Percentiles rank a stretch among this genome's conserved stretches.
Conservation (phyloP, 35 echinoderm and acorn worm genomes). For the Ophioderma brevispina region DNA sequence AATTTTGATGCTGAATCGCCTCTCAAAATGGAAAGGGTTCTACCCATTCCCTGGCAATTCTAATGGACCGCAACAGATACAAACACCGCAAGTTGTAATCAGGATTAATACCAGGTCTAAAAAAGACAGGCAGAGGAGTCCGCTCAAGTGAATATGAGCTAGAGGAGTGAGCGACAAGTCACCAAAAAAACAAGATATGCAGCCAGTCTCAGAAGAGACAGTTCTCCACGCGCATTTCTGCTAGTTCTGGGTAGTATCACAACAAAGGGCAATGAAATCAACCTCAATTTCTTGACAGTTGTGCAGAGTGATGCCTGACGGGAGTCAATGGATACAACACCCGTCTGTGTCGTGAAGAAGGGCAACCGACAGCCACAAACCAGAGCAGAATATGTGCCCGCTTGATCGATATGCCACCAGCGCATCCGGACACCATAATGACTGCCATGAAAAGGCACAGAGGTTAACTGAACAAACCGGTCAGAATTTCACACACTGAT, state of each 20-base stretch:
- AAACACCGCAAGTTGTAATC: not conserved
- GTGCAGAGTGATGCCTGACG: constrained; percentile 21
- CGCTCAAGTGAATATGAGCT: constrained; percentile 11
- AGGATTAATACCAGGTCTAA: constrained; percentile 28
- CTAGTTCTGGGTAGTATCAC: constrained; percentile 11
- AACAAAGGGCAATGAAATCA: constrained; percentile 40
- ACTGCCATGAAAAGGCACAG: not conserved
- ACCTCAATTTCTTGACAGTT: constrained; percentile 43
- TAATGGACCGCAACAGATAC: constrained; percentile 49
- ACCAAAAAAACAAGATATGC: constrained; percentile 52
- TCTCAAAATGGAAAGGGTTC: constrained; percentile 56
- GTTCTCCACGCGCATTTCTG: constrained; percentile 17
- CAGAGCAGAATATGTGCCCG: not conserved
- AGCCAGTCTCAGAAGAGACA: not conserved
- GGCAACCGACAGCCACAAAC: too few species aligned
- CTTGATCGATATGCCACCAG: not conserved
- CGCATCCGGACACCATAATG: not conserved
- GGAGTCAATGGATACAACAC: constrained; percentile 66
- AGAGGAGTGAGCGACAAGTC: constrained; percentile 34
- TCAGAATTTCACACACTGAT: not conserved
- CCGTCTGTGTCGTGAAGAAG: not conserved
- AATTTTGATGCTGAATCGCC: constrained; percentile 71
- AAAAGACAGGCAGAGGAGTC: constrained; percentile 51
- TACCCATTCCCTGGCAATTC: constrained; percentile 59
- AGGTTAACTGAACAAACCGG: too few species aligned